Base-by-base conservation (phyloP, 2,888 invertebrate genomes). In the Brenthis daphne region DNA sequence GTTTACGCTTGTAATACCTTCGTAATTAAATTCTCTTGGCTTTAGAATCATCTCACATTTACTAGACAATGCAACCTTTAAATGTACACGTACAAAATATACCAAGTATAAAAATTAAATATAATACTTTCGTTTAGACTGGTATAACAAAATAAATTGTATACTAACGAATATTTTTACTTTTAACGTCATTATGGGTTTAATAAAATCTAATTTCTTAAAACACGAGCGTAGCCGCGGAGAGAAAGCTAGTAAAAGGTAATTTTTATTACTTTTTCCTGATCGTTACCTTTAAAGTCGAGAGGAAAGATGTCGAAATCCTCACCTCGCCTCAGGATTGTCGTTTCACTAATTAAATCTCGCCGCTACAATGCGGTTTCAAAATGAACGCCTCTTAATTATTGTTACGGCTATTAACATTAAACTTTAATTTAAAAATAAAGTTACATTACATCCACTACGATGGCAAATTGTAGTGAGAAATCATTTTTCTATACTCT, bases 261-360 rank as follows among this genome's bases (percentile, higher is more conserved):
- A 2, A 37, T 43, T 24, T 63, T 20, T 6, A 61, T 6, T 33
- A 20, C 14, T 53, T 63, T 37, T 53, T 43, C 37, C 8, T 43
- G 16, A 54, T 63, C 63, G 53, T 63, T 51, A 67, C 67, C 56
- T 63, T 67, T 61, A 56, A 50, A 67, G 50, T 57, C 43, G 51
- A 61, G 50, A 67, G 67, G 51, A 67, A 56, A 67, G 67, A 60
- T 68, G 68, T 69, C 64, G 68, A 68, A 64, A 57, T 65, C 68
- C 53, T 58, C 66, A 69, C 54, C 65, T 66, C 66, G 64, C 73
- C 68, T 66, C 65, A 76, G 83, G 80, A 86, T 87, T 86, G 86
- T 86, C 86, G 89, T 80, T 86, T 85, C 90, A 85, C 88, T 92
- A 92, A 92, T 92, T 92, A 92, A 92, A 92, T 92, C 90, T 88